These are phyloP conservation scores for Gavia stellata DNA, from an alignment of 2,113 vertebrate species.

Conservation along the genomic window DNA sequence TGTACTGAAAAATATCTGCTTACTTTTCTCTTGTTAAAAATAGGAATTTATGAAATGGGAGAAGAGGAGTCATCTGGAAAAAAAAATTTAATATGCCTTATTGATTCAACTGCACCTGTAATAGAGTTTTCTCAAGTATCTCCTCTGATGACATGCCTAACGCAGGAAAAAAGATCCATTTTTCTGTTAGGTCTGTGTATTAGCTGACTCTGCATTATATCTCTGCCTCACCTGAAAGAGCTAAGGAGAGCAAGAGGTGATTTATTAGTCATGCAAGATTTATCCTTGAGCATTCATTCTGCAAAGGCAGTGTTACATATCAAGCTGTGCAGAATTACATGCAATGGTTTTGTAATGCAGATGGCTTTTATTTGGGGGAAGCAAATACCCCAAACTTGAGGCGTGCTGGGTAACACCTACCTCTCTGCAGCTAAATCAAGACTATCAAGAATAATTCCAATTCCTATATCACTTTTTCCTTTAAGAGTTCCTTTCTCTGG, in stretches of 20 bases:
- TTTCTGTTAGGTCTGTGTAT: slow-evolving; percentile 11
- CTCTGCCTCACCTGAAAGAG: slow-evolving; percentile 37
- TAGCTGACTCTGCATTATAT: slow-evolving; percentile 14
- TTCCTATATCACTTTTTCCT: neutral
- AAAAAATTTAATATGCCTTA: slow-evolving; percentile 13
- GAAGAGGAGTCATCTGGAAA: neutral
- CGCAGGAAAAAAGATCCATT: neutral
- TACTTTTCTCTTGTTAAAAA: slow-evolving; percentile 53
- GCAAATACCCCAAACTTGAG: neutral
- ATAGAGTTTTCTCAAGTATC: neutral
- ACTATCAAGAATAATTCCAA: neutral
- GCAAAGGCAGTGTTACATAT: neutral
- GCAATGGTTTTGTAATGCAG: neutral
- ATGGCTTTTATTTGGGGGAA: neutral
- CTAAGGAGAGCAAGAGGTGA: neutral
- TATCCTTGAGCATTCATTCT: slow-evolving; percentile 37
- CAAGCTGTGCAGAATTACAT: neutral
- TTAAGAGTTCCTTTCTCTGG: neutral
- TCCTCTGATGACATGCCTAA: slow-evolving; percentile 10
- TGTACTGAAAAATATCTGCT: slow-evolving; percentile 15
- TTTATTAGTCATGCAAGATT: slow-evolving; percentile 51
- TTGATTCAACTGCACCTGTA: slow-evolving; percentile 49
- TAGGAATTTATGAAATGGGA: slow-evolving; percentile 30
- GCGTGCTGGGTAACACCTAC: neutral
- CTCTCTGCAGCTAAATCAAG: neutral